phyloP scores from a whole-genome alignment of 2,888 invertebrate species.

The Gastracanthus pulcherrimus region DNA sequence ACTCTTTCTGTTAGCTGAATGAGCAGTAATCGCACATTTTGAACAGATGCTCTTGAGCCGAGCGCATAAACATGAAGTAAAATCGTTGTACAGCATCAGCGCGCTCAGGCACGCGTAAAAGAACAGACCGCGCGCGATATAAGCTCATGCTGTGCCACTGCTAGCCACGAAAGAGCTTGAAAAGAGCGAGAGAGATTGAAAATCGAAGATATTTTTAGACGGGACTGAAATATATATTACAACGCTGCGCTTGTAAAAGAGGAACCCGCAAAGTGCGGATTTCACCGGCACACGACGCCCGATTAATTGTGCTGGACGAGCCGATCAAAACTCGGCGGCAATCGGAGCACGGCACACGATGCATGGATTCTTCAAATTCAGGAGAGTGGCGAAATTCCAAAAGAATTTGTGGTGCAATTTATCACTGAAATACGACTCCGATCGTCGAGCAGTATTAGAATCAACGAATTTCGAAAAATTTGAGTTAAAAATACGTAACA shows the following conservation, averaged over 20 bases:
- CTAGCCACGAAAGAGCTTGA: neutral
- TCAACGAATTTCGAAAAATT: neutral
- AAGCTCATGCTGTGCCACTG: neutral
- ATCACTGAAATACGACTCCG: neutral
- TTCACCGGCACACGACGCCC: neutral
- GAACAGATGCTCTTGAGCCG: slow-evolving; percentile 6
- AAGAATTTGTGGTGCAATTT: neutral
- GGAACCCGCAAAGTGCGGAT: slow-evolving; percentile 3
- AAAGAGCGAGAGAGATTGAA: slow-evolving; percentile 1
- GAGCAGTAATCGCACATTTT: slow-evolving; percentile 5
- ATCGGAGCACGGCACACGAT: neutral
- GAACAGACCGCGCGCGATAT: neutral
- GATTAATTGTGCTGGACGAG: slow-evolving; percentile 16
- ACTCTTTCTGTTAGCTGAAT: neutral
- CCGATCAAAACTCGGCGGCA: neutral
- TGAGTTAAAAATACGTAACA: too few species aligned
- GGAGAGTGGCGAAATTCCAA: neutral
- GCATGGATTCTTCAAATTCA: neutral
- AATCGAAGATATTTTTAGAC: slow-evolving; percentile 49
- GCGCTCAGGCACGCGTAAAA: neutral
- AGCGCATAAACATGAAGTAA: slow-evolving; percentile 3
- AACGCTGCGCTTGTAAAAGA: neutral
- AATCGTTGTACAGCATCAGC: neutral
- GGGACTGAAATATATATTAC: slow-evolving; percentile 37
- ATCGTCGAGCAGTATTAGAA: neutral